Evolutionary conservation across 2,797 vertebrate genomes (phyloP).

Genomic region (Lepus oiostolus): DNA sequence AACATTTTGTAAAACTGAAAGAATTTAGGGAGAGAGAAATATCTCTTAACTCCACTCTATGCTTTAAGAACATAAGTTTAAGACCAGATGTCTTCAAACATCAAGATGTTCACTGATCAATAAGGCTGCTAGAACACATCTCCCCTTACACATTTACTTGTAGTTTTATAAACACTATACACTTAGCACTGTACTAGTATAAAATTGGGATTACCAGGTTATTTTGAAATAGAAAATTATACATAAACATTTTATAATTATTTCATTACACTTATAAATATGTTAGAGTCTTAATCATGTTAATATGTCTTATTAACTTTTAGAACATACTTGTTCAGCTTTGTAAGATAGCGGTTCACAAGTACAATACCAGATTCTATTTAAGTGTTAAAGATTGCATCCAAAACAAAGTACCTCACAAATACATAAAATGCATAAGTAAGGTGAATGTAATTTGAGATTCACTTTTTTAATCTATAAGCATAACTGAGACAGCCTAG

Average conservation of each 20-base stretch:
- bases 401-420: neutral
- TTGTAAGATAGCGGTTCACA: neutral
- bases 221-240: conserved; percentile 4
- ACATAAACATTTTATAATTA: neutral
- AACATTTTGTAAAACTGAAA: conserved; percentile 15
- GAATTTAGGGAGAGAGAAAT: neutral
- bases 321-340: neutral
- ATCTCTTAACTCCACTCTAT: neutral
- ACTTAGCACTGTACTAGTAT: neutral
- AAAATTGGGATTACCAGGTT: neutral
- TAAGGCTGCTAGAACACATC: neutral
- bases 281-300: neutral
- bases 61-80: neutral
- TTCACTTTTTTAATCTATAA: neutral
- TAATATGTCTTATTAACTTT: neutral
- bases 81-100: neutral
- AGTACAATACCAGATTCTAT: neutral
- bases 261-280: neutral
- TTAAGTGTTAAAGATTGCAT: conserved; percentile 21
- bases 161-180: neutral
- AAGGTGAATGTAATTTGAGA: neutral
- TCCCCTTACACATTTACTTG: neutral
- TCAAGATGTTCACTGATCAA: neutral
- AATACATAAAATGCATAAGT: neutral
- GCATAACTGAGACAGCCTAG: neutral